Conservation (phyloP, 2,113 vertebrate species). For the Mystacornis crossleyi region DNA sequence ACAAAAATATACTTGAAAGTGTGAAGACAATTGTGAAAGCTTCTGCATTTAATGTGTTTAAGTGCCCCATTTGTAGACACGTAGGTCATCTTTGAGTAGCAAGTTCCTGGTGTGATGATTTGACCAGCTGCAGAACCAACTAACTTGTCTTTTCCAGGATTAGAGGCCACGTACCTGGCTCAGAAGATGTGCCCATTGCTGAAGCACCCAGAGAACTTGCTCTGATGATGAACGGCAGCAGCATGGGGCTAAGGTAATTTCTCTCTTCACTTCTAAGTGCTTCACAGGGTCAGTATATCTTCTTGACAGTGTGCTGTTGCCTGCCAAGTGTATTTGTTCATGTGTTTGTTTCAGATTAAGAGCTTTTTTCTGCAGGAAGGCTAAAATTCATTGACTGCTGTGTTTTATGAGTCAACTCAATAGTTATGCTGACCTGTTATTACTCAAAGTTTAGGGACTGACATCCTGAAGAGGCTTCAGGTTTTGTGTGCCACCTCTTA, state of each 20-base stretch:
- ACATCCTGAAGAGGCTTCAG: background rate
- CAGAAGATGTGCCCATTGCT: slow-evolving; percentile 25
- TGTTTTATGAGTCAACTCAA: background rate
- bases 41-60: background rate
- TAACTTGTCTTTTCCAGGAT: slow-evolving; percentile 63
- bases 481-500: background rate
- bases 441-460: background rate
- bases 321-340: slow-evolving; percentile 17
- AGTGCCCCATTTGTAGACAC: background rate
- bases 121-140: background rate
- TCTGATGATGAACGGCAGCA: slow-evolving; percentile 53
- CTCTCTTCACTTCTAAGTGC: background rate
- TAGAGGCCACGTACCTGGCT: slow-evolving; percentile 27
- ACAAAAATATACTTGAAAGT: background rate
- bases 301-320: slow-evolving; percentile 6
- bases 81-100: background rate
- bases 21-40: background rate
- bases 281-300: background rate
- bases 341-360: slow-evolving; percentile 26
- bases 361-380: background rate
- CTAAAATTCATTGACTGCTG: background rate
- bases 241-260: slow-evolving; percentile 66
- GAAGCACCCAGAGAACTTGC: slow-evolving; percentile 34
- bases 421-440: background rate
- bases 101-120: background rate